A percentile compares a stretch with the other conserved stretches of the same genome.
Conservation (phyloP, 2,888 invertebrate species). For the Synergus japonicus region DNA sequence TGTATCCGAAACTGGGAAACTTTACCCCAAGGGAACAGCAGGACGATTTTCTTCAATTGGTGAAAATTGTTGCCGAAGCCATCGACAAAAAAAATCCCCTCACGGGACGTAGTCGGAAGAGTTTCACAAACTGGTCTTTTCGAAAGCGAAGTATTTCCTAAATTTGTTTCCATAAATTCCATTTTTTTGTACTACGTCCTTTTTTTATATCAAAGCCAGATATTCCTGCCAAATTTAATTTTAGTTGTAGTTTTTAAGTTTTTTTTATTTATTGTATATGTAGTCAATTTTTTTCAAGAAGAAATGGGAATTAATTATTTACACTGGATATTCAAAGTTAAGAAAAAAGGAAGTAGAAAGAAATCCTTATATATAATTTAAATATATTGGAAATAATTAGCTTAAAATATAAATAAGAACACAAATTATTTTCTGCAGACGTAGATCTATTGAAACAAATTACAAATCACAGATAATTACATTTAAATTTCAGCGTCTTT, state of each 20-base stretch:
- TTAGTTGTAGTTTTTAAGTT: background rate
- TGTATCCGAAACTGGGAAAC: constrained; percentile 78
- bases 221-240: constrained; percentile 4
- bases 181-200: background rate
- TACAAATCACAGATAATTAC: constrained; percentile 42
- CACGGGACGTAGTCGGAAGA: constrained; percentile 30
- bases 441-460: constrained; percentile 40
- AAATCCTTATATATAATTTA: no score
- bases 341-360: no score
- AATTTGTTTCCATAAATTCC: background rate
- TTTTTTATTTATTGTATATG: no score
- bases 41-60: constrained; percentile 62
- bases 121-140: constrained; percentile 12
- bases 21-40: constrained; percentile 59
- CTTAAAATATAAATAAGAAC: background rate
- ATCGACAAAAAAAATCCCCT: constrained; percentile 56
- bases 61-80: constrained; percentile 63
- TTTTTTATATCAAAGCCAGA: background rate
- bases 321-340: no score
- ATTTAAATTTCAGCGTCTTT: constrained; percentile 36
- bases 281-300: no score
- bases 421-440: constrained; percentile 14
- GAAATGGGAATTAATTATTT: no score
- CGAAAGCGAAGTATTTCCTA: constrained; percentile 5
- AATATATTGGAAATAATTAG: background rate